Evolutionary conservation across 2,888 invertebrate genomes (phyloP).

Genomic region (Eupithecia vulgata): DNA sequence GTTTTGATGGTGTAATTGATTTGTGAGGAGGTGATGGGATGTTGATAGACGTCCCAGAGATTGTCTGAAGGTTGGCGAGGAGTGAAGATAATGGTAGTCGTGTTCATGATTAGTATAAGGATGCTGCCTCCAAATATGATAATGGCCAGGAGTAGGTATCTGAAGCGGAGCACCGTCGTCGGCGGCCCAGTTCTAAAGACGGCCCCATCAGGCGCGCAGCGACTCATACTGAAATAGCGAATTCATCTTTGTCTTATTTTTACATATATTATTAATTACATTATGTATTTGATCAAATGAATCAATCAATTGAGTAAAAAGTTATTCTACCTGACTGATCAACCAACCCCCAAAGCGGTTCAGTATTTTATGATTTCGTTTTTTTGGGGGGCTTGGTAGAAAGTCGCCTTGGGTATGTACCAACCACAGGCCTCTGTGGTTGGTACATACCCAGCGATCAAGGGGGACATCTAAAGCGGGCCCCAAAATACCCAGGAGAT

Average conservation of each 20-base stretch:
- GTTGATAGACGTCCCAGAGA: conserved; percentile 10
- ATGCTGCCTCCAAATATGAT: conserved; percentile 51
- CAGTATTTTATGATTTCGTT: no score
- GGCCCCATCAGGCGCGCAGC: conserved; percentile 24
- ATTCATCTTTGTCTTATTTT: conserved; percentile 22
- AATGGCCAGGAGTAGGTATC: conserved; percentile 52
- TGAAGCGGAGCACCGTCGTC: conserved; percentile 45
- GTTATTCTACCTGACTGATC: no score
- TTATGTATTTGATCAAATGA: no score
- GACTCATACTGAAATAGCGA: conserved; percentile 43
- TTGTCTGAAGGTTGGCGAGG: conserved; percentile 20
- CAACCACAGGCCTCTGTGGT: no score
- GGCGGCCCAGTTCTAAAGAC: conserved; percentile 27
- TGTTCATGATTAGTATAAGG: conserved; percentile 45
- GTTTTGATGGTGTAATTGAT: conserved; percentile 76
- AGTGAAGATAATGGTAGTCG: conserved; percentile 23
- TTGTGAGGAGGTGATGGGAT: conserved; percentile 31
- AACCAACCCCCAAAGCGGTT: no score
- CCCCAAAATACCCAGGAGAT: no score
- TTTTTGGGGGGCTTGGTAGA: no score
- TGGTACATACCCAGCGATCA: no score
- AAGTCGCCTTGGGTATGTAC: no score
- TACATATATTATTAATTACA: no score
- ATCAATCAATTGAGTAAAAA: no score
- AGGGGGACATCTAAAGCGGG: no score